phyloP scores from a whole-genome alignment of 2,888 invertebrate genomes.

The Prenolepis imparis region DNA sequence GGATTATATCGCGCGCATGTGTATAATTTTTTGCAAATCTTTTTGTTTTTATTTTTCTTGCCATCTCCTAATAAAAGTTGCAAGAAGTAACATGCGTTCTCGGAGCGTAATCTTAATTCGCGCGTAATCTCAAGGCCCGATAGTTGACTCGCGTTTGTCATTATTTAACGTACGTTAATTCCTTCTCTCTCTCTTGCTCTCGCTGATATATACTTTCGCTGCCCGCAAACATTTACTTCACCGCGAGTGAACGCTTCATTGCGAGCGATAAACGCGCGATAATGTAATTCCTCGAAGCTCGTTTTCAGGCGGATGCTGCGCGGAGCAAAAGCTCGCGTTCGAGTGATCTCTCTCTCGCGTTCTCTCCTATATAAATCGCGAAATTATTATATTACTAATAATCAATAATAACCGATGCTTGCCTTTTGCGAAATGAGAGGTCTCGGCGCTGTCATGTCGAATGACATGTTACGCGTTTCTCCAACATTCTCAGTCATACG shows the following conservation, averaged over 20 bases:
- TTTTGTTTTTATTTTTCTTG: neutral
- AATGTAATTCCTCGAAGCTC: slow-evolving; percentile 56
- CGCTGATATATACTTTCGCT: slow-evolving; percentile 39
- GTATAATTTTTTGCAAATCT: neutral
- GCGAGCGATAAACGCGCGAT: slow-evolving; percentile 57
- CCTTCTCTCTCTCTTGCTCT: slow-evolving; percentile 9
- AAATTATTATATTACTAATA: slow-evolving; percentile 23
- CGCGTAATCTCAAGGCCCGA: slow-evolving; percentile 10
- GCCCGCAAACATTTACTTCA: slow-evolving; percentile 37
- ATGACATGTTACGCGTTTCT: too few species aligned
- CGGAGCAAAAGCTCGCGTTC: slow-evolving; percentile 15
- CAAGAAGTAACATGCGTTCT: neutral
- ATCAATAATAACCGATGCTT: neutral
- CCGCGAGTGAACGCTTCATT: slow-evolving; percentile 19
- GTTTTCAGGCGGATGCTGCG: slow-evolving; percentile 33
- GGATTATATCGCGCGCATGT: neutral
- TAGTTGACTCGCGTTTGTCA: slow-evolving; percentile 20
- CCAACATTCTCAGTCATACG: too few species aligned
- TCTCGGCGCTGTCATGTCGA: neutral
- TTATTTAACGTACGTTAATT: slow-evolving; percentile 16
- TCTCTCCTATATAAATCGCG: neutral
- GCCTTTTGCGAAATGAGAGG: neutral
- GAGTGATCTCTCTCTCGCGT: neutral
- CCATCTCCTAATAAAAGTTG: neutral
- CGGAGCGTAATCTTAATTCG: slow-evolving; percentile 23